phyloP scores from a whole-genome alignment of 2,113 vertebrate species.

The Carettochelys insculpta region DNA sequence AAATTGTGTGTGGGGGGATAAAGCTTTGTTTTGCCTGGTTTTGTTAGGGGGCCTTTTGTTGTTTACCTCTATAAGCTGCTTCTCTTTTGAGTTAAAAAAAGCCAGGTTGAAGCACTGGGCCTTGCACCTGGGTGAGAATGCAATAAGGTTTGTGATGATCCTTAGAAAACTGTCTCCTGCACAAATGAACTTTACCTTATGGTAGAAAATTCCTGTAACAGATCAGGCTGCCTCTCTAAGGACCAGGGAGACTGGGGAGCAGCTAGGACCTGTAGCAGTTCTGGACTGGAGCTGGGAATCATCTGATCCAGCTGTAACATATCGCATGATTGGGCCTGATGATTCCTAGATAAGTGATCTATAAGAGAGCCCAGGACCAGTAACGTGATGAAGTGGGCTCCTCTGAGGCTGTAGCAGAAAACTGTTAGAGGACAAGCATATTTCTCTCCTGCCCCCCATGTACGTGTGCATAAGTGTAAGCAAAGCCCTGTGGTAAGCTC shows the following conservation, averaged over 20 bases:
- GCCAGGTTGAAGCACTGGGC: background rate
- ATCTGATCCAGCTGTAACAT: background rate
- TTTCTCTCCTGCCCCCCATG: too few relatives aligned
- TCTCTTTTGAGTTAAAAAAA: background rate
- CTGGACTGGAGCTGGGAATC: background rate
- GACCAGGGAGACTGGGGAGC: background rate
- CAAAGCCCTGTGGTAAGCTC: too few relatives aligned
- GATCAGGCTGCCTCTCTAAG: background rate
- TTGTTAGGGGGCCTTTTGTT: background rate
- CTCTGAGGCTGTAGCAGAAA: background rate
- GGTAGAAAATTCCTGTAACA: background rate
- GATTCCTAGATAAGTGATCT: background rate
- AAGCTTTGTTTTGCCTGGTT: background rate
- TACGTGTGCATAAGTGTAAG: too few relatives aligned
- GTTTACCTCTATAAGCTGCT: background rate
- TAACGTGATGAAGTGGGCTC: background rate
- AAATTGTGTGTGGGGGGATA: background rate
- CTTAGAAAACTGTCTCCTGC: background rate
- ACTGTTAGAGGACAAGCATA: background rate
- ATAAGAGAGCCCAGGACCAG: background rate
- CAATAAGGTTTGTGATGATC: background rate
- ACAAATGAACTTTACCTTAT: background rate
- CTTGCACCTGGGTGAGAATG: background rate
- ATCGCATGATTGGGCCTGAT: too few relatives aligned
- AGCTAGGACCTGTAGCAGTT: background rate